Evolutionary conservation across 2,113 vertebrate genomes (phyloP).

Genomic region (Nettapus auritus): DNA sequence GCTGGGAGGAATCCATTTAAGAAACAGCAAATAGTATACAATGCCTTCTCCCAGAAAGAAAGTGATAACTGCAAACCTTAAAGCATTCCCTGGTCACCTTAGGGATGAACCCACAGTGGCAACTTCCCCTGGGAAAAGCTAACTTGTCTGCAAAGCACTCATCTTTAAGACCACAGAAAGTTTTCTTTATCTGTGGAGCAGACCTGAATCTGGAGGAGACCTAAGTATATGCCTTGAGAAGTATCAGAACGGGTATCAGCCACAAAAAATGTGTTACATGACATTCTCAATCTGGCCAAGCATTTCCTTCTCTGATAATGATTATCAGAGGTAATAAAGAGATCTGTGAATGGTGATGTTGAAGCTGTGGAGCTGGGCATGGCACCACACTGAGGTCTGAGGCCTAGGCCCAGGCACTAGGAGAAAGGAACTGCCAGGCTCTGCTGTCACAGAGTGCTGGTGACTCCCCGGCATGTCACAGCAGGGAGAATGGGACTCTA

Average conservation of each 20-base stretch:
- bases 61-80: background rate
- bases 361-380: rapidly evolving
- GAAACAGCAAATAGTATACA: background rate
- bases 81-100: background rate
- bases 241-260: too few species aligned
- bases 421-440: background rate
- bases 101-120: background rate
- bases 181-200: background rate
- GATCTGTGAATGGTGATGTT: rapidly evolving
- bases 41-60: background rate
- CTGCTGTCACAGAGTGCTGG: background rate
- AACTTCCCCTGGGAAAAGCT: background rate
- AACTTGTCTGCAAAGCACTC: background rate
- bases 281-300: background rate
- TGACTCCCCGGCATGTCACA: background rate
- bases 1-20: background rate
- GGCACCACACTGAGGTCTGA: background rate
- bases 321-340: background rate
- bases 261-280: too few species aligned
- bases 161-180: background rate
- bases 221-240: background rate
- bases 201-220: background rate
- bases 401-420: rapidly evolving
- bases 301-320: background rate
- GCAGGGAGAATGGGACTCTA: background rate